Evolutionary conservation across 2,113 vertebrate genomes (phyloP).

Genomic region (Sprattus sprattus): DNA sequence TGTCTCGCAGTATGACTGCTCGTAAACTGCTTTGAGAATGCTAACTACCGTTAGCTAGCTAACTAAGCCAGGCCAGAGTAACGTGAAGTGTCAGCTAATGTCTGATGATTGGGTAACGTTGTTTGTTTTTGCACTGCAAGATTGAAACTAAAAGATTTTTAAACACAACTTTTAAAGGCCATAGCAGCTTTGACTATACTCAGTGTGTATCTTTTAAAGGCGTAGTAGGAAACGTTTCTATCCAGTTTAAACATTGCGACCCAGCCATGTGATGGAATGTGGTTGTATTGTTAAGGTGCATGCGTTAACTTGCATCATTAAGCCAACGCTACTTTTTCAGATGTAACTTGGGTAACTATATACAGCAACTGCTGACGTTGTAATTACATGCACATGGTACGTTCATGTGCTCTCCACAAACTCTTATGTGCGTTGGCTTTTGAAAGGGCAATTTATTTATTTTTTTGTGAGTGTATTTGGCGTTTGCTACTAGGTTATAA

Average conservation of each 20-base stretch:
- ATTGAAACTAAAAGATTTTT: not conserved
- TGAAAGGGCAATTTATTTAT: not conserved
- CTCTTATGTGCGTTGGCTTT: not conserved
- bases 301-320: not conserved
- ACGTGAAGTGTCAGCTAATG: constrained; percentile 21
- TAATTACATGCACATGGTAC: too few species aligned
- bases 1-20: not conserved
- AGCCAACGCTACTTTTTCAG: not conserved
- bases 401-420: not conserved
- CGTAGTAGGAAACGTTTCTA: not conserved
- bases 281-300: not conserved
- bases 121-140: not conserved
- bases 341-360: not conserved
- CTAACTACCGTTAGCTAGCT: not conserved
- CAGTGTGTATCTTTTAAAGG: not conserved
- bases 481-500: not conserved
- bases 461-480: not conserved
- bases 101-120: constrained; percentile 6
- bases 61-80: not conserved
- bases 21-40: constrained; percentile 9
- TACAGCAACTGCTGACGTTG: not conserved
- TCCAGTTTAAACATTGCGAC: not conserved
- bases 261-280: constrained; percentile 6
- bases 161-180: not conserved
- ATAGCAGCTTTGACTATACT: not conserved